Base-by-base conservation (phyloP, 1,140 invertebrate genomes). In the Anagrus nilaparvatae region DNA sequence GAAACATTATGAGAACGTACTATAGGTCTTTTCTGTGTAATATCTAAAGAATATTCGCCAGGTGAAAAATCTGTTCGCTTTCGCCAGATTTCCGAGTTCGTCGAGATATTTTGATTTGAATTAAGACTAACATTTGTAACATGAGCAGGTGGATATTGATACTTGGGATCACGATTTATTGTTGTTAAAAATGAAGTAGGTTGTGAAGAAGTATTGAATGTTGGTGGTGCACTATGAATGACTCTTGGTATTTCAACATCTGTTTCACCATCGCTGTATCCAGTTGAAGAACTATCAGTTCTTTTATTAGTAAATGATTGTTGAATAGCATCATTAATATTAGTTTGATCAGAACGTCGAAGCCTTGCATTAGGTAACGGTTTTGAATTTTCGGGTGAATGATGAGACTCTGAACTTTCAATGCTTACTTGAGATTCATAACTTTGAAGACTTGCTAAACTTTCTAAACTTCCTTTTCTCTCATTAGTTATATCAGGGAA, bases 391-490 rank as follows among this genome's bases (percentile, higher is more conserved):
- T 67, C 63, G 19, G 66, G 65, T 1, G 60, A 61, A 12, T 58
- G 53, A 25, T 61, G 56, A 2, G 62, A 66, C 24, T 69, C 66
- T 0, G 57, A 60, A 36, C 63, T 66, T 18, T 69, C 65, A n/a
- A 65, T 58, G 39, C 60, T 68, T 0, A 61, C 45, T 48, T 70
- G 67, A 27, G 69, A 70, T 49, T 70, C 67, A 17, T 59, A 67
- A 40, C 68, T 71, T 24, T 62, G 58, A 23, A 70, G 59, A 34
- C 72, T 74, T 5, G 65, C 63, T 21, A 76, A 54, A 39, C 72
- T 75, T 47, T 77, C 73, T 16, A 72, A 55, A 41, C 73, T 75
- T 10, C 69, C 71, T 54, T 75, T 75, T 13, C 71, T 58, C 10
- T 65, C 34, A 8, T 42, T 14, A 37, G 9, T 46, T 32, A 35